phyloP scores from a whole-genome alignment of 2,888 invertebrate genomes.

The Epinotia bilunana region DNA sequence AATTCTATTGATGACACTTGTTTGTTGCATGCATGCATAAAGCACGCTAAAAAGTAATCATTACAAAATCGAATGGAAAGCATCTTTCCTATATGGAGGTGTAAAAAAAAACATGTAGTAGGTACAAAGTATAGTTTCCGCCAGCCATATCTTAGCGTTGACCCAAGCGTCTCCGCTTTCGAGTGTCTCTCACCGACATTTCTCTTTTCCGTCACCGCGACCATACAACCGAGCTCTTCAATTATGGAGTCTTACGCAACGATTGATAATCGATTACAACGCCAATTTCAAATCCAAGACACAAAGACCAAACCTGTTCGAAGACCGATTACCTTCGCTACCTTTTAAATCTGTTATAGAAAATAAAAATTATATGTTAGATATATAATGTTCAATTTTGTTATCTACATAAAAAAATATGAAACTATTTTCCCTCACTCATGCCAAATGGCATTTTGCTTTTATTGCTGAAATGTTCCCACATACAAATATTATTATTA shows the following conservation, averaged over 20 bases:
- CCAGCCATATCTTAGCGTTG: slow-evolving; percentile 55
- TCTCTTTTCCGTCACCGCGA: slow-evolving; percentile 62
- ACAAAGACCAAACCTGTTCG: slow-evolving; percentile 19
- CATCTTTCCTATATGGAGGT: slow-evolving; percentile 12
- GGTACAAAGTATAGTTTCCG: slow-evolving; percentile 35
- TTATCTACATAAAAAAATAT: slow-evolving; percentile 1
- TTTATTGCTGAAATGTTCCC: slow-evolving; percentile 21
- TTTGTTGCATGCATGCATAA: background rate
- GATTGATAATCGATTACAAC: slow-evolving; percentile 37
- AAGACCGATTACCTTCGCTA: background rate
- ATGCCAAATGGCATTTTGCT: slow-evolving; percentile 37
- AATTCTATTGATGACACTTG: background rate
- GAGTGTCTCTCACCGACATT: slow-evolving; percentile 64
- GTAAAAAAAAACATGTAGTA: slow-evolving; percentile 8
- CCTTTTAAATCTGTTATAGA: slow-evolving; percentile 15
- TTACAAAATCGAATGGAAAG: slow-evolving; percentile 46
- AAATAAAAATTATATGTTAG: slow-evolving; percentile 14
- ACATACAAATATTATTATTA: slow-evolving; percentile 22
- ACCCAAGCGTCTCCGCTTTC: slow-evolving; percentile 62
- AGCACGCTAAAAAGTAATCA: slow-evolving; percentile 41
- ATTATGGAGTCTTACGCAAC: slow-evolving; percentile 59
- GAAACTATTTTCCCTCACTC: slow-evolving; percentile 18
- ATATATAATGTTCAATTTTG: slow-evolving; percentile 11
- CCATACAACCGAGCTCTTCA: slow-evolving; percentile 54
- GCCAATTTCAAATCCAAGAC: slow-evolving; percentile 21